These are phyloP conservation scores for Halichoerus grypus DNA, from an alignment of 2,113 vertebrate genomes.

Conservation along the genomic window DNA sequence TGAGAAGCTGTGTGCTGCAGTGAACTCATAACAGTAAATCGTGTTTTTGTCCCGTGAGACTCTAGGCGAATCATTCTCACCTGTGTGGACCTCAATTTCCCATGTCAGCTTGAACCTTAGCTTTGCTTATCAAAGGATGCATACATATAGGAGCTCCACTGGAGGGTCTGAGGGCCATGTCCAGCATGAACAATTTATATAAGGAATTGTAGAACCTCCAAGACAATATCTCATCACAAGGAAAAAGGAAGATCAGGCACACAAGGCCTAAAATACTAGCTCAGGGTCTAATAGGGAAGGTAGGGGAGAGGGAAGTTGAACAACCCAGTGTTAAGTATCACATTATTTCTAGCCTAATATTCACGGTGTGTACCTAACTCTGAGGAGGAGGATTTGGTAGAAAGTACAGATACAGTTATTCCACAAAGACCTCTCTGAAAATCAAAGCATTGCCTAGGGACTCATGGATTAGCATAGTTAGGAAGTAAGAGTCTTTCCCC, in stretches of 20 bases:
- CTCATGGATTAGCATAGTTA: background rate
- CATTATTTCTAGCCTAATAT: background rate
- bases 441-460: background rate
- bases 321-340: background rate
- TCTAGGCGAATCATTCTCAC: background rate
- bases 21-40: background rate
- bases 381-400: background rate
- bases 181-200: background rate
- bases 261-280: background rate
- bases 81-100: background rate
- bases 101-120: background rate
- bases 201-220: background rate
- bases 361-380: background rate
- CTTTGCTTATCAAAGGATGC: background rate
- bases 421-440: background rate
- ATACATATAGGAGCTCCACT: background rate
- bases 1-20: background rate
- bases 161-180: background rate
- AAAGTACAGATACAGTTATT: background rate
- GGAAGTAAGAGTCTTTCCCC: background rate
- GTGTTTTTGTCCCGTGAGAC: background rate
- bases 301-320: fast-evolving
- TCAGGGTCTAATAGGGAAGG: background rate
- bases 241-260: background rate
- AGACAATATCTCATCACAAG: background rate